Percentiles rank a stretch among this genome's conserved stretches.
phyloP scores from a whole-genome alignment of 2,888 invertebrate species.

The Endomychus coccineus region DNA sequence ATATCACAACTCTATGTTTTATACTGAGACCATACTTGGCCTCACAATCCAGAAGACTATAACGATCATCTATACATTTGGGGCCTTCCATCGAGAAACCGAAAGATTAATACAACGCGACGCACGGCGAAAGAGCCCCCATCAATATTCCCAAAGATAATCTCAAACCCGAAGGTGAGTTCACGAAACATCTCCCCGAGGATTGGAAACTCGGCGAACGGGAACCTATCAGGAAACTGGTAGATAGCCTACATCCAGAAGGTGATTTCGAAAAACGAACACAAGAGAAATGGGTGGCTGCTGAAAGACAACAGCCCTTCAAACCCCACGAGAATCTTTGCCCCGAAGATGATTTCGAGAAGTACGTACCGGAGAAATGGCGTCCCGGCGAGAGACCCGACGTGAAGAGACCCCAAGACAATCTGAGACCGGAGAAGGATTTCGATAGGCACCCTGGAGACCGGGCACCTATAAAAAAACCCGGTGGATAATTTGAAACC shows the following conservation, averaged over 20 bases:
- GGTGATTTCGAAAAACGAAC: slow-evolving; percentile 44
- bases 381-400: slow-evolving; percentile 47
- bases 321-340: slow-evolving; percentile 40
- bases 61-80: slow-evolving; percentile 64
- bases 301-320: slow-evolving; percentile 41
- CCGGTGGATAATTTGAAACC: slow-evolving; percentile 44
- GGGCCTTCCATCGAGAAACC: slow-evolving; percentile 53
- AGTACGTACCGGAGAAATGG: slow-evolving; percentile 30
- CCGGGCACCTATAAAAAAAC: slow-evolving; percentile 37
- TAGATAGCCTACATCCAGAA: slow-evolving; percentile 43
- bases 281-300: slow-evolving; percentile 44
- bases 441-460: slow-evolving; percentile 43
- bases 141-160: slow-evolving; percentile 42
- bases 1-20: no score
- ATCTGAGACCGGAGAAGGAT: slow-evolving; percentile 48
- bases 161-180: slow-evolving; percentile 43
- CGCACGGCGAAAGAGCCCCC: slow-evolving; percentile 41
- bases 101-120: slow-evolving; percentile 46
- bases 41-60: slow-evolving; percentile 56
- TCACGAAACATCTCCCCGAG: slow-evolving; percentile 41
- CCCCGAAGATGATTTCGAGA: slow-evolving; percentile 41
- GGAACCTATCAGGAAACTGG: slow-evolving; percentile 36
- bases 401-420: slow-evolving; percentile 47
- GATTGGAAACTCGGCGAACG: slow-evolving; percentile 46
- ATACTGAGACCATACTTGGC: slow-evolving; percentile 76